phyloP scores from a whole-genome alignment of 2,113 vertebrate genomes.

The Elaphurus davidianus region DNA sequence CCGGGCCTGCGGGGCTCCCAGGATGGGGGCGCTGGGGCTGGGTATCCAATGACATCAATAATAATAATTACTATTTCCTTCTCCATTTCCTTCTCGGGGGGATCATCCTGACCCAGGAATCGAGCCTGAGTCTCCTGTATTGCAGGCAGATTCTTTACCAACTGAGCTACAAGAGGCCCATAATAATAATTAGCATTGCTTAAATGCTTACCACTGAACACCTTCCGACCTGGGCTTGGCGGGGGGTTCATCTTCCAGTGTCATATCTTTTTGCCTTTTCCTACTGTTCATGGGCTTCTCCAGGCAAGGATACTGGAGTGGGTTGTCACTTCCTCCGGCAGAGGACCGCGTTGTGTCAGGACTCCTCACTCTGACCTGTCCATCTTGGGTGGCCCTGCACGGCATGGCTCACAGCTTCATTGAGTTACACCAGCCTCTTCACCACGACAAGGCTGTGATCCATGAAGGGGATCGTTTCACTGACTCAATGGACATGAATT shows the following conservation, averaged over 20 bases:
- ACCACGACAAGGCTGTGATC: background rate
- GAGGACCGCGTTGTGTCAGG: rapidly evolving
- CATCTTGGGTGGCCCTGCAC: rapidly evolving
- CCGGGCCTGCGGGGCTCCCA: too few relatives aligned
- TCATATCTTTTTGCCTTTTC: background rate
- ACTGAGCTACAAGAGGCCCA: background rate
- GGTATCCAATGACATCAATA: background rate
- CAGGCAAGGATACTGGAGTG: background rate
- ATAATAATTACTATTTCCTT: background rate
- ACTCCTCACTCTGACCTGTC: rapidly evolving
- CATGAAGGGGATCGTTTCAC: background rate
- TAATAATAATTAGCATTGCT: background rate
- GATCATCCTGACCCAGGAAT: background rate
- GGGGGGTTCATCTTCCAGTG: background rate
- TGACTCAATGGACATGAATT: background rate
- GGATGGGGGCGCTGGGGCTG: background rate
- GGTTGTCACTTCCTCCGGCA: background rate
- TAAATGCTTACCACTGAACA: background rate
- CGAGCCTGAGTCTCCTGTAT: background rate
- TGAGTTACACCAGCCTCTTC: background rate
- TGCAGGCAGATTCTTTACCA: background rate
- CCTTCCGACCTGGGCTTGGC: background rate
- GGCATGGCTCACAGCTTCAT: background rate
- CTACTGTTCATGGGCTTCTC: background rate
- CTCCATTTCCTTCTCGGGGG: background rate